A percentile compares a stretch with the other conserved stretches of the same genome.
These are phyloP conservation scores for Palloptera scutellata DNA, from an alignment of 2,888 invertebrate species.

Conservation along the genomic window DNA sequence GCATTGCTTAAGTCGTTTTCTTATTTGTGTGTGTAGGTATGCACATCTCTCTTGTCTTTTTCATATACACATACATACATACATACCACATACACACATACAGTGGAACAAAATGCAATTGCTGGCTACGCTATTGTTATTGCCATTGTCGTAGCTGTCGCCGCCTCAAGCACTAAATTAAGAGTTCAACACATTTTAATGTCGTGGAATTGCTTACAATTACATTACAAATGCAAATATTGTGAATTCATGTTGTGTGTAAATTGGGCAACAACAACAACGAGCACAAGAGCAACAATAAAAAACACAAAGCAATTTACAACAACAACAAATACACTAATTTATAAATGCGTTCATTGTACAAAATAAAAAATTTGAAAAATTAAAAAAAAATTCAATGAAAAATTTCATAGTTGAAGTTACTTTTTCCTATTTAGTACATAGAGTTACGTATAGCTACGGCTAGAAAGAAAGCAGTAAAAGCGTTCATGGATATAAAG, in stretches of 20 bases:
- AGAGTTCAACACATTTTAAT: conserved; percentile 40
- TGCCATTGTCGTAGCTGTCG: background rate
- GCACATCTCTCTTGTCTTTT: too few species aligned
- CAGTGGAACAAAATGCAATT: background rate
- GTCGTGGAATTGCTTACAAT: conserved; percentile 37
- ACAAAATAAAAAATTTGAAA: conserved; percentile 17
- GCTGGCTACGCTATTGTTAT: too few species aligned
- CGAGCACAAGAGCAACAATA: conserved; percentile 14
- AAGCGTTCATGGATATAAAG: too few species aligned
- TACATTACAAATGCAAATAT: conserved; percentile 39
- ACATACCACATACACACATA: background rate
- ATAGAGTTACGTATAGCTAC: too few species aligned
- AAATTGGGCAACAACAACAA: conserved; percentile 26
- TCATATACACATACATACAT: background rate
- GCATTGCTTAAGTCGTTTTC: conserved; percentile 7
- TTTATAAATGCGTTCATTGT: conserved; percentile 23
- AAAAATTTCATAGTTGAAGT: background rate
- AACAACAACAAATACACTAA: conserved; percentile 10
- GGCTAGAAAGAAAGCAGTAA: too few species aligned
- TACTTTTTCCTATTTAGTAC: too few species aligned
- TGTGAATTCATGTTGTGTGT: conserved; percentile 31
- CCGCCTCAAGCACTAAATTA: conserved; percentile 38
- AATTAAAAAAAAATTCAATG: conserved; percentile 5
- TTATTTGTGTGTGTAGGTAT: too few species aligned
- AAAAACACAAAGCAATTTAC: conserved; percentile 16